These are phyloP conservation scores for Sturnus vulgaris DNA, from an alignment of 2,113 vertebrate species.

Conservation along the genomic window DNA sequence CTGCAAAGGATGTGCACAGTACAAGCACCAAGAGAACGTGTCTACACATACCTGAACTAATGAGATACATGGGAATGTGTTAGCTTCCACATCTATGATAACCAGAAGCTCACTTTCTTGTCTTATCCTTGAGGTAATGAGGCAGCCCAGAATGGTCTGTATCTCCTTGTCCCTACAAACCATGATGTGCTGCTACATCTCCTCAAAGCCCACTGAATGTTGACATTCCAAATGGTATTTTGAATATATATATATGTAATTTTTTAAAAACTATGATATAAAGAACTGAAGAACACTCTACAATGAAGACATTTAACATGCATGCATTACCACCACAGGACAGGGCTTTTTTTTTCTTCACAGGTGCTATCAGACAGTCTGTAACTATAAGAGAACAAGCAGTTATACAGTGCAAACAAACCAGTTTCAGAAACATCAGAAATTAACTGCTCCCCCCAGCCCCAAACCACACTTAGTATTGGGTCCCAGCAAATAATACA, in stretches of 20 bases:
- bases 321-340: conserved; percentile 28
- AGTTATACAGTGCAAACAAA: conserved; percentile 22
- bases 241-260: neutral
- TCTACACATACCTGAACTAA: conserved; percentile 50
- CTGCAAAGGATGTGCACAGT: neutral
- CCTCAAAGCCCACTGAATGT: conserved; percentile 65
- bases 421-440: neutral
- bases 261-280: neutral
- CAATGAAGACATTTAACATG: conserved; percentile 6
- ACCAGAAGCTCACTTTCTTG: conserved; percentile 50
- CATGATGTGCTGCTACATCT: conserved; percentile 82
- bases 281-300: conserved; percentile 26
- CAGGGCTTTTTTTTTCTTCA: neutral
- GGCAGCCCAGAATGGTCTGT: conserved; percentile 82
- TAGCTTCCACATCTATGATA: conserved; percentile 50
- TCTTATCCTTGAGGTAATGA: conserved; percentile 70
- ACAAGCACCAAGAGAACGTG: neutral
- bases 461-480: neutral
- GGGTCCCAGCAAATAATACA: neutral
- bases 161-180: conserved; percentile 82
- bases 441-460: neutral
- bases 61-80: conserved; percentile 8
- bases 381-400: conserved; percentile 41
- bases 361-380: neutral
- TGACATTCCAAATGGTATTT: conserved; percentile 59